Evolutionary conservation across 2,113 vertebrate species (phyloP).

Genomic region (Spea bombifrons): DNA sequence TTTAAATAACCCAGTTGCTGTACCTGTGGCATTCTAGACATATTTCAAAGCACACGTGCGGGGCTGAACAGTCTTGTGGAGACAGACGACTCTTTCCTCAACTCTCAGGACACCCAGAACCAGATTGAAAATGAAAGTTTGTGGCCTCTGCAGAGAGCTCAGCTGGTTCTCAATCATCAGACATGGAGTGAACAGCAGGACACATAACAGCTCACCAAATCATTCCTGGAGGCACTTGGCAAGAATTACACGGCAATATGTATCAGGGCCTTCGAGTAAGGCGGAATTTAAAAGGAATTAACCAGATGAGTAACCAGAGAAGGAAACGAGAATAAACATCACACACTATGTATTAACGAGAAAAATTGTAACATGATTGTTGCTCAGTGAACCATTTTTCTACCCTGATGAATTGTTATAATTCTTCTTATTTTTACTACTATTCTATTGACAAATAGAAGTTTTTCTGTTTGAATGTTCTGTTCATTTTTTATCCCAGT

Average conservation of each 20-base stretch:
- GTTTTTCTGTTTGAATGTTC: no score
- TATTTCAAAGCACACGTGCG: not conserved
- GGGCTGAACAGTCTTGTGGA: constrained; percentile 2
- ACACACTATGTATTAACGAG: constrained; percentile 1
- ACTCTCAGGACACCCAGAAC: constrained; percentile 22
- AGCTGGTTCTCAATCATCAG: constrained; percentile 39
- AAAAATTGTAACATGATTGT: no score
- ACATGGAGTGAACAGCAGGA: constrained; percentile 31
- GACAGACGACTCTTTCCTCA: not conserved
- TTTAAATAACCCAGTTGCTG: not conserved
- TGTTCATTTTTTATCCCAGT: no score
- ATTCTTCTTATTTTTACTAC: no score
- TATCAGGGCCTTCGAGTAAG: constrained; percentile 19
- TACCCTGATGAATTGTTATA: no score
- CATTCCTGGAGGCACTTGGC: constrained; percentile 37
- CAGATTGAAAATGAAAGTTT: constrained; percentile 42
- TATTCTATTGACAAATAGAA: no score
- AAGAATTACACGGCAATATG: constrained; percentile 23
- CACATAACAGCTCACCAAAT: constrained; percentile 33
- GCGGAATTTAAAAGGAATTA: constrained; percentile 28
- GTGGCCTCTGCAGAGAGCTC: constrained; percentile 31
- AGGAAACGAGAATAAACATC: constrained; percentile 5
- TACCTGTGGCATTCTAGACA: not conserved
- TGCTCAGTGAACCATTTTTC: no score
- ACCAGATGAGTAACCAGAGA: constrained; percentile 9